These are phyloP conservation scores for Coregonus ussuriensis DNA, from an alignment of 2,797 vertebrate genomes.

Conservation along the genomic window DNA sequence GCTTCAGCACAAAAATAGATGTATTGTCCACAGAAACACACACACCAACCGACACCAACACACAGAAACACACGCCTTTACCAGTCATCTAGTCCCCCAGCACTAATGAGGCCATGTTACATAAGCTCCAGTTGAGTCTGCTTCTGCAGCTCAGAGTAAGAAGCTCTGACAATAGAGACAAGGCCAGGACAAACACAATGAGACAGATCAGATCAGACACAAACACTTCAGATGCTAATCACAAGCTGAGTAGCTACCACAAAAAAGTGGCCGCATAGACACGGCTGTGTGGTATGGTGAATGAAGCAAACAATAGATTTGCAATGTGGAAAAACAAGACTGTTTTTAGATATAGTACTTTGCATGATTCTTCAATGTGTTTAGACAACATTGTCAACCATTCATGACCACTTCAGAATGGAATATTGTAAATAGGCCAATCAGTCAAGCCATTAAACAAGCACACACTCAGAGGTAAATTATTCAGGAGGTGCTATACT, in stretches of 20 bases:
- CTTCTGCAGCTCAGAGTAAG: neutral
- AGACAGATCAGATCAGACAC: neutral
- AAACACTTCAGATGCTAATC: constrained; percentile 11
- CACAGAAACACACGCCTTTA: constrained; percentile 15
- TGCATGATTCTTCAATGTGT: too few relatives aligned
- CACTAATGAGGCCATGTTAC: constrained; percentile 10
- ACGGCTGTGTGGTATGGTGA: too few relatives aligned
- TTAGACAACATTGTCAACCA: too few relatives aligned
- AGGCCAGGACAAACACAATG: neutral
- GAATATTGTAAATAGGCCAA: neutral
- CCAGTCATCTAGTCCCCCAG: constrained; percentile 6
- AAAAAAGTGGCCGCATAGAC: too few relatives aligned
- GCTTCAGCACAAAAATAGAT: too few relatives aligned
- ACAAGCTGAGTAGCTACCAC: neutral
- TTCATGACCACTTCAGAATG: too few relatives aligned
- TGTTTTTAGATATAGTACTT: too few relatives aligned
- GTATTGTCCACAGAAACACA: neutral
- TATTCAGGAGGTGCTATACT: constrained; percentile 5
- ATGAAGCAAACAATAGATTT: too few relatives aligned
- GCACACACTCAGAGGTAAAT: neutral
- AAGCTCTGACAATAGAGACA: neutral
- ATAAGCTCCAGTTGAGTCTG: constrained; percentile 16
- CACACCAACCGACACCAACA: neutral
- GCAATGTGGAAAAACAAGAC: too few relatives aligned
- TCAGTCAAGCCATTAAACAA: neutral